Base-by-base conservation (phyloP, 2,888 invertebrate species). In the Drosophila borealis region DNA sequence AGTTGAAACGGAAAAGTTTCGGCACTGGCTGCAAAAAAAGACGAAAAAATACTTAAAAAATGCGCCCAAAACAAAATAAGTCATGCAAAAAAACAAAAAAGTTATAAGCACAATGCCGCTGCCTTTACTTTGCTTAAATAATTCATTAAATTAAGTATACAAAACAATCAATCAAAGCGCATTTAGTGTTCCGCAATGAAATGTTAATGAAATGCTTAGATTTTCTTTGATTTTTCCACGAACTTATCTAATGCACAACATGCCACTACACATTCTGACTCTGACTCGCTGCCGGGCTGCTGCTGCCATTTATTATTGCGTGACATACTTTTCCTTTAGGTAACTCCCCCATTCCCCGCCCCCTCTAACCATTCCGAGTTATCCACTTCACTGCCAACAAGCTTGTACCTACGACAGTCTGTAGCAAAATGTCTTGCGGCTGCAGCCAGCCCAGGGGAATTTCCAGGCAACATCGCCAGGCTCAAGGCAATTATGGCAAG, bases 91-190 rank as follows among this genome's bases (percentile, higher is more conserved):
- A 53, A 13, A 29, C 17, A 59, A 51, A 42, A 57, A 85, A 79
- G 83, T 81, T 84, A 75, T 81, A 76, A 78, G 70, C 72, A 76
- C 70, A 79, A 57, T 29, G 51, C 56, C 33, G 71, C 59, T 71
- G 75, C 51, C 64, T 64, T 62, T 69, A 64, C 68, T 74, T 74
- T 78, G 77, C 78, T 80, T 87, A 89, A 89, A 88, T 87, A 87
- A 88, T 87, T 85, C 87, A 88, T 89, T 88, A 89, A 85, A 87
- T 88, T 85, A 89, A 88, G 88, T 88, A 85, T 76, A 75, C 80
- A 68, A 60, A 88, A 80, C 89, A 86, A 88, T 88, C 89, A 88
- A 89, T 88, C 89, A 88, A 85, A 74, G 62, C 66, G 80, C 78
- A 77, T 88, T 86, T 82, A 77, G 78, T 66, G 69, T 61, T 55